Evolutionary conservation across 1,140 invertebrate genomes (phyloP).

Genomic region (roundworm (Caenorhabditis elegans)): WBcel235 BX284605.5:17873001-17873500

Average conservation of each 20-base stretch:
- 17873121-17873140: too few relatives aligned
- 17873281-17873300: constrained; percentile 70
- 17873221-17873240: background rate
- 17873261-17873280: constrained; percentile 67
- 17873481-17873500: too few relatives aligned
- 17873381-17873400: constrained; percentile 93
- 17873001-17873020: too few relatives aligned
- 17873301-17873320: constrained; percentile 80
- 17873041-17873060: too few relatives aligned
- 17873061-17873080: too few relatives aligned
- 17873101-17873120: too few relatives aligned
- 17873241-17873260: constrained; percentile 70
- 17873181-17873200: background rate
- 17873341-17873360: constrained; percentile 94
- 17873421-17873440: constrained; percentile 78
- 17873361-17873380: constrained; percentile 92
- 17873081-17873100: too few relatives aligned
- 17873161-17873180: background rate
- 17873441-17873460: constrained; percentile 74
- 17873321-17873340: constrained; percentile 71
- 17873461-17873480: too few relatives aligned
- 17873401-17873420: too few relatives aligned
- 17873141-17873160: too few relatives aligned
- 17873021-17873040: too few relatives aligned
- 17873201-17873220: background rate